These are phyloP conservation scores for Ciconia stormi DNA, from an alignment of 2,113 vertebrate species.

Conservation along the genomic window DNA sequence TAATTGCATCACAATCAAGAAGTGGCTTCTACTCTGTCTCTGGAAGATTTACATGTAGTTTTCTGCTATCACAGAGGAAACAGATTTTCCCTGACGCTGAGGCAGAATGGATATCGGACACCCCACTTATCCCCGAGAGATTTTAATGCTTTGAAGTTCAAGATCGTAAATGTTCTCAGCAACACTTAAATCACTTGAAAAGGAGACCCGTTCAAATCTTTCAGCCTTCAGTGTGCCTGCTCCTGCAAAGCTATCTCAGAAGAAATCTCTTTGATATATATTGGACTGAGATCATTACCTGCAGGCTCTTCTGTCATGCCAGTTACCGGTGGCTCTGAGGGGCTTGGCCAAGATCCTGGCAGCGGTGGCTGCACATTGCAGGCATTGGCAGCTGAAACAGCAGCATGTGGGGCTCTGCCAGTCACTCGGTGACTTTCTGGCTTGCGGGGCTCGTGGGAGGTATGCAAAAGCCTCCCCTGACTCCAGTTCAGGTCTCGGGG, in stretches of 20 bases:
- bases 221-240: background rate
- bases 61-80: background rate
- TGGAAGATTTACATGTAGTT: background rate
- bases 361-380: background rate
- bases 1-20: background rate
- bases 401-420: background rate
- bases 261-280: background rate
- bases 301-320: background rate
- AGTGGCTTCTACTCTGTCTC: background rate
- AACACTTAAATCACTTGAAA: background rate
- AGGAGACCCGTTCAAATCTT: background rate
- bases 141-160: slow-evolving; percentile 40
- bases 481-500: background rate
- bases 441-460: background rate
- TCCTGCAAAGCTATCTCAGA: background rate
- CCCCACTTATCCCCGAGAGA: background rate
- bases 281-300: background rate
- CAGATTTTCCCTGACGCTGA: background rate
- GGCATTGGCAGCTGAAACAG: background rate
- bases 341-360: background rate
- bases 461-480: background rate
- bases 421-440: background rate
- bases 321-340: background rate
- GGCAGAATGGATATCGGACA: background rate
- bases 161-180: background rate